Evolutionary conservation across 1,140 invertebrate genomes (phyloP).

Genomic region (Chionoecetes opilio): DNA sequence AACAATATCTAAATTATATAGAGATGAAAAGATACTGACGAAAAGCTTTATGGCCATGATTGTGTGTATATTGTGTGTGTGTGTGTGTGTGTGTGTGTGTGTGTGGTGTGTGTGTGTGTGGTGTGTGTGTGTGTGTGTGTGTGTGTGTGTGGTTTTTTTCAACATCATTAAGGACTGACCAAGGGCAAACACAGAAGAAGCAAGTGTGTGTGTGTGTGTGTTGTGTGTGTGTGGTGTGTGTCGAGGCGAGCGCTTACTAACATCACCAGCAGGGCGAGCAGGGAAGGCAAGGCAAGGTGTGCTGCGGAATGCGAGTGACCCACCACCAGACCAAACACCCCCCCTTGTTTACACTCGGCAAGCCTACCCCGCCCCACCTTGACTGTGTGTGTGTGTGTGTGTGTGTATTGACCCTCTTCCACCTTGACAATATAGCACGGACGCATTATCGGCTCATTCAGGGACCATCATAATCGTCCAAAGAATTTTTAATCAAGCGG

Average conservation of each 20-base stretch:
- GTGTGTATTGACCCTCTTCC: background rate
- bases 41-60: too few relatives aligned
- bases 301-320: conserved; percentile 2
- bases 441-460: background rate
- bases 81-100: too few relatives aligned
- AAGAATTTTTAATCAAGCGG: background rate
- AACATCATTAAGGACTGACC: too few relatives aligned
- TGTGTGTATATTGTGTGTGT: too few relatives aligned
- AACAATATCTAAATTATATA: background rate
- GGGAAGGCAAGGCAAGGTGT: background rate
- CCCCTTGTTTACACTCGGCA: conserved; percentile 25
- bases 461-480: background rate
- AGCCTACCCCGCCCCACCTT: background rate
- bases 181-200: too few relatives aligned
- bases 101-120: too few relatives aligned
- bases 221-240: too few relatives aligned
- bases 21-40: background rate
- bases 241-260: too few relatives aligned
- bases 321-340: background rate
- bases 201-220: too few relatives aligned
- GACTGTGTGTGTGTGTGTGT: conserved; percentile 39
- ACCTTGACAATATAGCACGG: background rate
- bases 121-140: too few relatives aligned
- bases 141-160: too few relatives aligned
- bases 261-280: background rate